phyloP scores from a whole-genome alignment of 2,888 invertebrate genomes.

The Cecidostiba fungosa region DNA sequence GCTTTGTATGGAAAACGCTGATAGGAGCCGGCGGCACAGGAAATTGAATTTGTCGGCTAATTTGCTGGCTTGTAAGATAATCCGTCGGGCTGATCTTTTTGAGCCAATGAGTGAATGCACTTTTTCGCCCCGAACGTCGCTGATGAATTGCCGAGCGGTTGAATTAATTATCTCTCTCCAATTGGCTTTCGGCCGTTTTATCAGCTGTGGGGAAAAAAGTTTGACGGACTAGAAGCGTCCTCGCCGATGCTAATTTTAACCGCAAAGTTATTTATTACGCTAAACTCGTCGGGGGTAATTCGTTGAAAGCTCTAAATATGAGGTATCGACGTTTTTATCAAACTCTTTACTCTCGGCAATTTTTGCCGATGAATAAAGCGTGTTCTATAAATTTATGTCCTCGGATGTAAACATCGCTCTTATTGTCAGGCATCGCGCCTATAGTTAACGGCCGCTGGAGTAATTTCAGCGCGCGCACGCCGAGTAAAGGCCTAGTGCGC shows the following conservation, averaged over 20 bases:
- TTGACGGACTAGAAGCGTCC: background rate
- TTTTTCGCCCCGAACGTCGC: background rate
- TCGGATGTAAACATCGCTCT: slow-evolving; percentile 12
- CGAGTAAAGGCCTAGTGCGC: slow-evolving; percentile 8
- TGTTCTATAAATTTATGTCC: slow-evolving; percentile 9
- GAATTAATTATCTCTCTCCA: slow-evolving; percentile 2
- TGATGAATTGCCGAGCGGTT: background rate
- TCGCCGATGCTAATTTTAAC: background rate
- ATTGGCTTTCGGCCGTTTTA: background rate
- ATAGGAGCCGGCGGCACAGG: slow-evolving; percentile 40
- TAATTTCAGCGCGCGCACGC: slow-evolving; percentile 25
- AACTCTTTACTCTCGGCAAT: background rate
- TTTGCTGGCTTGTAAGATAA: slow-evolving; percentile 52
- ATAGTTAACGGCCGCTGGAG: slow-evolving; percentile 30
- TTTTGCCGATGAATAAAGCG: slow-evolving; percentile 24
- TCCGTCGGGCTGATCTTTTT: slow-evolving; percentile 26
- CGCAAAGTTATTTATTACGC: too few species aligned
- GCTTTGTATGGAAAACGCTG: slow-evolving; percentile 58
- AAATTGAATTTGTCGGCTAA: slow-evolving; percentile 61
- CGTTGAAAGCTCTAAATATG: background rate
- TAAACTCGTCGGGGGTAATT: too few species aligned
- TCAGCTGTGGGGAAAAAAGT: background rate
- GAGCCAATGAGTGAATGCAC: background rate
- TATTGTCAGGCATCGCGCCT: slow-evolving; percentile 35
- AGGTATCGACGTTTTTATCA: background rate